Evolutionary conservation across 1,140 invertebrate species (phyloP).

Genomic region (Lepeophtheirus salmonis): DNA sequence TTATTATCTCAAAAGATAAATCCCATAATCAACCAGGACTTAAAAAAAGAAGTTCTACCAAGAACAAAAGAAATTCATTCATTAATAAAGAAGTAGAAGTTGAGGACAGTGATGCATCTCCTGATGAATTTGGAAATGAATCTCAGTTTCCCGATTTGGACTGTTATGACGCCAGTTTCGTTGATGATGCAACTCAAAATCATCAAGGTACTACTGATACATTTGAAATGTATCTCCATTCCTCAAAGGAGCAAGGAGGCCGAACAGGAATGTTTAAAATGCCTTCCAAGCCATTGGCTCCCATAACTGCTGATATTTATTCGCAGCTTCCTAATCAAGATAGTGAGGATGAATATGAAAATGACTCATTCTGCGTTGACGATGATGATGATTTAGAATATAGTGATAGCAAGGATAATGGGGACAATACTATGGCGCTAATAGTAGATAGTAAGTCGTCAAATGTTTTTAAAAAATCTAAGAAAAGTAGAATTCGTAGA

Average conservation of each 20-base stretch:
- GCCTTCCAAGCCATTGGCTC: background rate
- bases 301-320: constrained; percentile 5
- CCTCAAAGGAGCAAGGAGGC: background rate
- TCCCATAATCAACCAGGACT: background rate
- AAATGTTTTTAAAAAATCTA: too few species aligned
- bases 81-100: background rate
- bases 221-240: constrained; percentile 6
- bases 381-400: background rate
- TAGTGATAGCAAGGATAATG: background rate
- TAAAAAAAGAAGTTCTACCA: background rate
- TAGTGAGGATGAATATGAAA: background rate
- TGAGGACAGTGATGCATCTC: background rate
- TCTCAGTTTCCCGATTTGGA: background rate
- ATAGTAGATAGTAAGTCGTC: background rate
- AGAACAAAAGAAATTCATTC: too few species aligned
- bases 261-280: background rate
- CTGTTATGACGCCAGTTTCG: constrained; percentile 9
- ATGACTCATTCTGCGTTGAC: constrained; percentile 2
- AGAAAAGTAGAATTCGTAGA: background rate
- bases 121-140: background rate
- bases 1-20: background rate
- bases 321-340: constrained; percentile 3
- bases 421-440: background rate
- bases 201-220: too few species aligned
- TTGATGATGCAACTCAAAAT: constrained; percentile 11